Conservation (phyloP, 2,888 invertebrate species). For the Melanargia galathea region DNA sequence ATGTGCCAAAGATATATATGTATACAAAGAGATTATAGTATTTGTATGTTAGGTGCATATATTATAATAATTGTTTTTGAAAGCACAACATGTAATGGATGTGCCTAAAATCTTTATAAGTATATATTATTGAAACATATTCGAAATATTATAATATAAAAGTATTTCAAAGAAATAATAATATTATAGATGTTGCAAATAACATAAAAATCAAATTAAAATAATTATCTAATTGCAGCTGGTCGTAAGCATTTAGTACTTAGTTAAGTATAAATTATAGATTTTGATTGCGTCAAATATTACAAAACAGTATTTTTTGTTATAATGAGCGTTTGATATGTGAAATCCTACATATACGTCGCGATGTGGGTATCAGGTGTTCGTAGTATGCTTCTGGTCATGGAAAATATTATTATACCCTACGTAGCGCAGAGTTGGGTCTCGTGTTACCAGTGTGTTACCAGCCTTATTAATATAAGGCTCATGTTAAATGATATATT, state of each 20-base stretch:
- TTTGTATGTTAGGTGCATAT: not conserved
- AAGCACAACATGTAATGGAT: conserved; percentile 6
- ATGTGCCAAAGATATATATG: conserved; percentile 53
- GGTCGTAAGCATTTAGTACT: not conserved
- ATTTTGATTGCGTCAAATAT: too few species aligned
- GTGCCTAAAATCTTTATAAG: conserved; percentile 8
- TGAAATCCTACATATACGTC: too few species aligned
- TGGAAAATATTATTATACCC: not conserved
- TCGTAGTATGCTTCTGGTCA: not conserved
- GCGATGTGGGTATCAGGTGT: too few species aligned
- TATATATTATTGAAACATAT: not conserved
- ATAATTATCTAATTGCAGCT: conserved; percentile 2
- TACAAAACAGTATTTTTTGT: not conserved
- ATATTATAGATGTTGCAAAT: conserved; percentile 3
- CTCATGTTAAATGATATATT: not conserved
- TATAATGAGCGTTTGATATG: too few species aligned
- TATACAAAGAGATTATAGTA: conserved; percentile 2
- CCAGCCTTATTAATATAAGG: not conserved
- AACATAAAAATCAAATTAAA: not conserved
- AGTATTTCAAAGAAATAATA: not conserved
- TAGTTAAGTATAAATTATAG: not conserved
- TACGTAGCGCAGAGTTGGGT: too few species aligned
- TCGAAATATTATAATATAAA: not conserved
- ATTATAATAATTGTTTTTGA: not conserved
- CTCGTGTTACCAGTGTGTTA: not conserved